phyloP scores from a whole-genome alignment of 2,888 invertebrate genomes.

The Prionchulus punctatus region DNA sequence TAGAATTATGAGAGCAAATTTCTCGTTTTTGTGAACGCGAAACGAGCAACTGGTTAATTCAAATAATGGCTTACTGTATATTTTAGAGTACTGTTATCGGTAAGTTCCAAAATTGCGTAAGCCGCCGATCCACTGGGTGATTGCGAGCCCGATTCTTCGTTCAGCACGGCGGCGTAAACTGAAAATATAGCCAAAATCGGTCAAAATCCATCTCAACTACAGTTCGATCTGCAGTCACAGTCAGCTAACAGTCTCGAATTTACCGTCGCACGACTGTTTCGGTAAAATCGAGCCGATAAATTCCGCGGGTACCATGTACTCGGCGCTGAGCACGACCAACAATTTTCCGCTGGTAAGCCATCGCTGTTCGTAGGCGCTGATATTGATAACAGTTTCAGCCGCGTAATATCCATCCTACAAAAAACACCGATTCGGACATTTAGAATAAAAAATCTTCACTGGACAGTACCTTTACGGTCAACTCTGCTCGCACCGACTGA shows the following conservation, averaged over 20 bases:
- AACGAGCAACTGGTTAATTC: too few relatives aligned
- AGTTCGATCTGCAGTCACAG: too few relatives aligned
- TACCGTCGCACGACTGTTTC: conserved; percentile 8
- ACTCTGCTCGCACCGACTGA: conserved; percentile 13
- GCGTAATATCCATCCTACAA: background rate
- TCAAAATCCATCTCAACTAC: too few relatives aligned
- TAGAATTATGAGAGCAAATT: too few relatives aligned
- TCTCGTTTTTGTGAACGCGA: too few relatives aligned
- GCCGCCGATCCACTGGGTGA: background rate
- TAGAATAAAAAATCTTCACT: background rate
- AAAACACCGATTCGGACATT: background rate
- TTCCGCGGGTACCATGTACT: conserved; percentile 14
- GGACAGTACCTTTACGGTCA: conserved; percentile 13
- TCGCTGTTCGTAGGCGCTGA: background rate
- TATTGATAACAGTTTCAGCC: background rate
- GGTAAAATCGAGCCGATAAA: conserved; percentile 15
- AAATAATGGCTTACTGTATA: too few relatives aligned
- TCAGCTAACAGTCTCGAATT: too few relatives aligned
- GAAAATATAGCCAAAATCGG: too few relatives aligned
- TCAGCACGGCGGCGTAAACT: background rate
- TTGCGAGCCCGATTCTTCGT: background rate
- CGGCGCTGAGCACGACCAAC: conserved; percentile 14
- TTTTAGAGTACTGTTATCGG: background rate
- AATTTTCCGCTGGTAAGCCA: background rate
- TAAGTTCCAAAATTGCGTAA: background rate